Evolutionary conservation across 2,113 vertebrate species (phyloP).

Genomic region (Danionella cerebrum): DNA sequence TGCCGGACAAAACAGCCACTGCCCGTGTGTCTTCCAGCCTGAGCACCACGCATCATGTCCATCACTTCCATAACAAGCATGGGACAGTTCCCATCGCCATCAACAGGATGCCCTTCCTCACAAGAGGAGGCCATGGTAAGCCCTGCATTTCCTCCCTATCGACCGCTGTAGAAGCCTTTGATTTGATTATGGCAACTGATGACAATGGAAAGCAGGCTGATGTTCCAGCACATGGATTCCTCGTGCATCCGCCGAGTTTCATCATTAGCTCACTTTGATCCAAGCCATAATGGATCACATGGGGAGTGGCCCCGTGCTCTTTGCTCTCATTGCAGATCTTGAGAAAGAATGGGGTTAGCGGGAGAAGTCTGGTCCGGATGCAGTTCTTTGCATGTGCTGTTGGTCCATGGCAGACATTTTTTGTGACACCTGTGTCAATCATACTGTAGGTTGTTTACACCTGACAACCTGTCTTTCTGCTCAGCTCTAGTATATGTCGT

Average conservation of each 20-base stretch:
- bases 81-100: conserved; percentile 88
- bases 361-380: not conserved
- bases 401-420: not conserved
- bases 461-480: conserved; percentile 19
- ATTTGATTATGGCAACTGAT: not conserved
- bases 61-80: conserved; percentile 92
- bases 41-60: conserved; percentile 91
- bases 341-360: not conserved
- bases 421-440: conserved; percentile 15
- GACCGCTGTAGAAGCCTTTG: not conserved
- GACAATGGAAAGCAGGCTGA: not conserved
- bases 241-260: not conserved
- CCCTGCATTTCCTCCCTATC: conserved; percentile 20
- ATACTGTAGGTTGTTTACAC: not conserved
- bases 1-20: conserved; percentile 66
- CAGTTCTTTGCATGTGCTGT: not conserved
- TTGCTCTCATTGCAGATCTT: conserved; percentile 25
- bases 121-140: conserved; percentile 88
- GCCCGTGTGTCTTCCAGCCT: conserved; percentile 89
- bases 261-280: conserved; percentile 21
- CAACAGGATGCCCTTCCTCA: conserved; percentile 91
- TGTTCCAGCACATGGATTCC: not conserved
- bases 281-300: conserved; percentile 17
- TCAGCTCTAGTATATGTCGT: conserved; percentile 3
- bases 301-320: conserved; percentile 23